A percentile compares a stretch with the other conserved stretches of the same genome.
Evolutionary conservation across 2,888 invertebrate species (phyloP).

Genomic region (Arctia plantaginis): DNA sequence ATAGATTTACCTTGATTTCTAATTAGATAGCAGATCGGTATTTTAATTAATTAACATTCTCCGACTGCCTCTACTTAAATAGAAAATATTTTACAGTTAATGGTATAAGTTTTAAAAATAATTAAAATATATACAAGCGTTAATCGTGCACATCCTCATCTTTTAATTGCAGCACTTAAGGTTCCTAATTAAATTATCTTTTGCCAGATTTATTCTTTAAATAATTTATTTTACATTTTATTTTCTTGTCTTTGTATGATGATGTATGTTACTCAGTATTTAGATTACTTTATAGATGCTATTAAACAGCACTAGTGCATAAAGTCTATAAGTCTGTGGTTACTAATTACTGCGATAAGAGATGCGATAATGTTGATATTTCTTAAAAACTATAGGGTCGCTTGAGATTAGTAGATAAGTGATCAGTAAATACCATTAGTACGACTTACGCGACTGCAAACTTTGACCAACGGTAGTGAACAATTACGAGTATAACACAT

Average conservation of each 20-base stretch:
- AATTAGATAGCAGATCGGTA: not conserved
- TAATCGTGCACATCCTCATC: not conserved
- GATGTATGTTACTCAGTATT: not conserved
- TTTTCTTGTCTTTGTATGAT: not conserved
- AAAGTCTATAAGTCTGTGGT: not conserved
- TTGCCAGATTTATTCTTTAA: not conserved
- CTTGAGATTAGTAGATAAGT: not conserved
- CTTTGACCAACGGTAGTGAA: not conserved
- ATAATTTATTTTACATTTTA: not conserved
- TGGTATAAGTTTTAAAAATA: not conserved
- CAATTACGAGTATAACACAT: not conserved
- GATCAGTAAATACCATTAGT: not conserved
- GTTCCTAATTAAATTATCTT: not conserved
- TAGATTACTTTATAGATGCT: not conserved
- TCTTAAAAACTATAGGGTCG: not conserved
- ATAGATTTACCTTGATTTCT: conserved; percentile 1
- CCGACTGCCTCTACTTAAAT: not conserved
- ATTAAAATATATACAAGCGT: not conserved
- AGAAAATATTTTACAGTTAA: not conserved
- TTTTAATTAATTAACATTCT: not conserved
- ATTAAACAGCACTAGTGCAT: not conserved
- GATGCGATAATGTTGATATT: not conserved
- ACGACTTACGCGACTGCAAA: not conserved
- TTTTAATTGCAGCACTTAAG: not conserved
- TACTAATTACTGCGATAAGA: not conserved